Conservation (phyloP, 2,797 vertebrate species). For the Harpagifer antarcticus region DNA sequence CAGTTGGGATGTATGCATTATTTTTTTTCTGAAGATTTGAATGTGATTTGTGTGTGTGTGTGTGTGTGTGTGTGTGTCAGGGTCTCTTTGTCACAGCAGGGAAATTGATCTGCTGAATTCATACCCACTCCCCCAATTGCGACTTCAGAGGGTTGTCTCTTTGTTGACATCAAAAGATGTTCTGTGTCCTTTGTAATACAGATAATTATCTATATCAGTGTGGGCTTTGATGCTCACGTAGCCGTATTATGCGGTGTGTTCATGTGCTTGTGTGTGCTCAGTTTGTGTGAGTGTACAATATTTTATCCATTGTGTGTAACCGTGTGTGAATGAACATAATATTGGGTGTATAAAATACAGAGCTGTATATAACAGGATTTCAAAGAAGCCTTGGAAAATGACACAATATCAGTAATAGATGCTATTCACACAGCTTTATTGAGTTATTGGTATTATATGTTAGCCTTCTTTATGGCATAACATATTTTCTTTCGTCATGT, state of each 20-base stretch:
- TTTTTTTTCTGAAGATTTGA: slow-evolving; percentile 1
- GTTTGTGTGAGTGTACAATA: not conserved
- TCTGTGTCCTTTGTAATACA: slow-evolving; percentile 61
- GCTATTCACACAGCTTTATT: not conserved
- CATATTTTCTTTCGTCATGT: not conserved
- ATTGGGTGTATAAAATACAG: slow-evolving; percentile 15
- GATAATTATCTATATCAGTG: slow-evolving; percentile 65
- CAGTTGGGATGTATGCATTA: not conserved
- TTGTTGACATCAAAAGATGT: slow-evolving; percentile 70
- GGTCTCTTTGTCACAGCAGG: slow-evolving; percentile 8
- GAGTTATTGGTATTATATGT: not conserved
- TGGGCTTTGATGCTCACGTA: slow-evolving; percentile 62
- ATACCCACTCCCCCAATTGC: slow-evolving; percentile 31
- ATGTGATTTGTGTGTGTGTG: not conserved
- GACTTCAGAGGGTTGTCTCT: slow-evolving; percentile 53
- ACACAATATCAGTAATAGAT: not conserved
- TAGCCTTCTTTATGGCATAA: not conserved
- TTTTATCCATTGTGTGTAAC: slow-evolving; percentile 7
- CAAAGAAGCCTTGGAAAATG: not conserved
- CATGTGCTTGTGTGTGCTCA: not conserved
- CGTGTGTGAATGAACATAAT: slow-evolving; percentile 20
- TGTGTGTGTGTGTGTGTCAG: not conserved
- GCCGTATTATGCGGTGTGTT: slow-evolving; percentile 30
- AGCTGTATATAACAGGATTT: not conserved
- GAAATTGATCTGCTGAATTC: slow-evolving; percentile 42